A percentile compares a stretch with the other conserved stretches of the same genome.
Evolutionary conservation across 2,113 vertebrate genomes (phyloP).

Genomic region (Passer domesticus): DNA sequence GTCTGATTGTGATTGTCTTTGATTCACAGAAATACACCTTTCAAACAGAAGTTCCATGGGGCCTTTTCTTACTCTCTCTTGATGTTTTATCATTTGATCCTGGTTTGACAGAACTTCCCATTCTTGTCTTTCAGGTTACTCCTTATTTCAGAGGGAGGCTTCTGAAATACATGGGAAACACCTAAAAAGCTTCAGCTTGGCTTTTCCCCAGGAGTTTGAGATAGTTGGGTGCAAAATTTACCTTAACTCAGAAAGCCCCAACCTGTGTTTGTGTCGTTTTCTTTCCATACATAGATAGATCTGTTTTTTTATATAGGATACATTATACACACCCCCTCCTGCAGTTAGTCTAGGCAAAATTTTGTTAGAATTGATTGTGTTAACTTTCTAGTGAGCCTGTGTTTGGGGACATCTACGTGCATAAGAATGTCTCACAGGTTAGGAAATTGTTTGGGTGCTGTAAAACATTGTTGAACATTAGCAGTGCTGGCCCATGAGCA

Average conservation of each 20-base stretch:
- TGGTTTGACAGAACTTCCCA: not conserved
- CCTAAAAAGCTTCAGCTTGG: not conserved
- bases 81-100: not conserved
- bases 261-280: not conserved
- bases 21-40: not conserved
- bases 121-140: not conserved
- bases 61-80: not conserved
- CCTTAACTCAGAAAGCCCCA: not conserved
- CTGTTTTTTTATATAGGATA: not conserved
- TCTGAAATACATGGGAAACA: not conserved
- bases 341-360: not conserved
- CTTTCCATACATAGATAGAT: not conserved
- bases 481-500: not conserved
- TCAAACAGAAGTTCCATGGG: not conserved
- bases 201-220: not conserved
- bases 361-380: not conserved
- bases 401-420: fast-evolving
- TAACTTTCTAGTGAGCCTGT: not conserved
- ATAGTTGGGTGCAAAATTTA: not conserved
- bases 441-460: not conserved
- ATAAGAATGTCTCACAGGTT: not conserved
- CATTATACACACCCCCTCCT: fast-evolving
- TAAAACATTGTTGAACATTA: not conserved
- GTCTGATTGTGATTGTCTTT: not conserved
- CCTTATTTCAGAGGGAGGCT: not conserved